Evolutionary conservation across 2,113 vertebrate genomes (phyloP).

Genomic region (Gallinago undulata): DNA sequence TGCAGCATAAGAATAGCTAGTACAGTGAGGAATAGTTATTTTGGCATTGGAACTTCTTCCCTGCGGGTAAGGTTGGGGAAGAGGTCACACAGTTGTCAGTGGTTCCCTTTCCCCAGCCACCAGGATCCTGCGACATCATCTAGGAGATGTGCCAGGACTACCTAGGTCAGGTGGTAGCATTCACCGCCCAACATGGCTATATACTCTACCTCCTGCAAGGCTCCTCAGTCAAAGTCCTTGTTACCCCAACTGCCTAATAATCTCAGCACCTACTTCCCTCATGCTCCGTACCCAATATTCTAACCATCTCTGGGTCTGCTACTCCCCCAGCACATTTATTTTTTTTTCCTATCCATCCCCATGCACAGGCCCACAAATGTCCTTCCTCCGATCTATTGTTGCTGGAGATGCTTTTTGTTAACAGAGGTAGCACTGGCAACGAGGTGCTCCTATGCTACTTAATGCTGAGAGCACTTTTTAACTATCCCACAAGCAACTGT

Average conservation of each 20-base stretch:
- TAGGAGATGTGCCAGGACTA: background rate
- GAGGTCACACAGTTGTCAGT: background rate
- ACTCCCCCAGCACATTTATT: background rate
- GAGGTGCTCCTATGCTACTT: background rate
- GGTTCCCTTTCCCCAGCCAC: background rate
- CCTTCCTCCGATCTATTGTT: background rate
- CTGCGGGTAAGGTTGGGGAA: background rate
- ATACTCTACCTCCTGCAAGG: background rate
- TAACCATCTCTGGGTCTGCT: background rate
- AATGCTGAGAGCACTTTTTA: background rate
- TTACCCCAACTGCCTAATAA: background rate
- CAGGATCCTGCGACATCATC: background rate
- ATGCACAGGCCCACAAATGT: background rate
- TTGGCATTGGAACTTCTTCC: background rate
- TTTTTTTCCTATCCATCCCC: background rate
- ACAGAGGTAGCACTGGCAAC: background rate
- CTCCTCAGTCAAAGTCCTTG: background rate
- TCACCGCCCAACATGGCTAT: rapidly evolving
- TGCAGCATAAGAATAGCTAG: constrained; percentile 9
- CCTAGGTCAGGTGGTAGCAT: background rate
- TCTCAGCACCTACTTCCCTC: background rate
- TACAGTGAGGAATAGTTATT: background rate
- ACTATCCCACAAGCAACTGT: background rate
- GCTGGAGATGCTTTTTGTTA: background rate
- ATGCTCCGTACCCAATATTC: background rate